Conservation (phyloP, 1,140 invertebrate genomes). For the Latrodectus geometricus region DNA sequence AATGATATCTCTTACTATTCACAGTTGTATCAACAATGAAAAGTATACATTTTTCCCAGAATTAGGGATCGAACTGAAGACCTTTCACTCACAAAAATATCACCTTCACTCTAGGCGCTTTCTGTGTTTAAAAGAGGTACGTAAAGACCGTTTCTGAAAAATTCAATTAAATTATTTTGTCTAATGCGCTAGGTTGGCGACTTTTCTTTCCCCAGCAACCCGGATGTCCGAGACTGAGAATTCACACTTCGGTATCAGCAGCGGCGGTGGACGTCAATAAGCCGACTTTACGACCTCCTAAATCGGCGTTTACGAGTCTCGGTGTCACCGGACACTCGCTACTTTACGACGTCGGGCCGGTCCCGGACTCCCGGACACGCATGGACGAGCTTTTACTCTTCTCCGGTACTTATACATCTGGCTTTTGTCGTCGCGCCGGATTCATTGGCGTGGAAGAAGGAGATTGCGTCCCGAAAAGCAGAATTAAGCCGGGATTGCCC, state of each 20-base stretch:
- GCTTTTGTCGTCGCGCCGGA: background rate
- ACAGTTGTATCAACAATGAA: too few relatives aligned
- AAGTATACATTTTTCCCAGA: too few relatives aligned
- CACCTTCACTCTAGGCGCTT: too few relatives aligned
- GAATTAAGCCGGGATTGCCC: too few relatives aligned
- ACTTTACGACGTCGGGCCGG: constrained; percentile 37
- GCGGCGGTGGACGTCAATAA: constrained; percentile 26
- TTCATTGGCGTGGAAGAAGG: background rate
- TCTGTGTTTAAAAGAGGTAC: too few relatives aligned
- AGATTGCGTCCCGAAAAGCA: background rate
- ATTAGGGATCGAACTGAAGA: too few relatives aligned
- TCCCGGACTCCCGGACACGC: background rate
- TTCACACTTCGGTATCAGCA: background rate
- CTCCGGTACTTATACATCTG: background rate
- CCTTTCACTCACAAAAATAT: too few relatives aligned
- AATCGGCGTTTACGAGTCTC: constrained; percentile 58
- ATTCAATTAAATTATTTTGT: too few relatives aligned
- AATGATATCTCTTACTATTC: too few relatives aligned
- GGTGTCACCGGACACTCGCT: constrained; percentile 51
- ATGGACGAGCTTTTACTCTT: background rate
- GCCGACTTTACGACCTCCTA: constrained; percentile 54
- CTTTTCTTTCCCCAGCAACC: too few relatives aligned
- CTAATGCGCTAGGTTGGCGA: too few relatives aligned
- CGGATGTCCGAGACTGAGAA: background rate
- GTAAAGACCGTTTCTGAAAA: too few relatives aligned